A percentile compares a stretch with the other conserved stretches of the same genome.
Evolutionary conservation across 2,113 vertebrate species (phyloP).

Genomic region (Piaya cayana): DNA sequence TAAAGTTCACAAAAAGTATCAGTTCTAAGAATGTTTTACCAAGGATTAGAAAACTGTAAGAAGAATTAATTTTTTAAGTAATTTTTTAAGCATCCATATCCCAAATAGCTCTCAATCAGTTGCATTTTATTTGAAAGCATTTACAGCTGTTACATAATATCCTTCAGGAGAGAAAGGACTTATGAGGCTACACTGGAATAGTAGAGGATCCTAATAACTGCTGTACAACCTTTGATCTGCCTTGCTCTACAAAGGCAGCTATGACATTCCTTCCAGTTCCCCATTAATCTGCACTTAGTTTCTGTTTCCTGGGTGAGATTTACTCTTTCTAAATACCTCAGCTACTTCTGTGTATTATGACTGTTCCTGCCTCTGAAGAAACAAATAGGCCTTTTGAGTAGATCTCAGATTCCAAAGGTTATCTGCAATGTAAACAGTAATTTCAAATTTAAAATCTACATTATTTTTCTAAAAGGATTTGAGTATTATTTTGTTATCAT

Average conservation of each 20-base stretch:
- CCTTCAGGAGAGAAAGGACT: background rate
- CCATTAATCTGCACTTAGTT: background rate
- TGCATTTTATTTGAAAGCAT: background rate
- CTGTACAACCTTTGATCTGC: background rate
- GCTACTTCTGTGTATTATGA: background rate
- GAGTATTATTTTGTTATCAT: background rate
- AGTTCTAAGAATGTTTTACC: background rate
- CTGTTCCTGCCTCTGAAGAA: background rate
- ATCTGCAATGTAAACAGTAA: background rate
- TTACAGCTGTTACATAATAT: background rate
- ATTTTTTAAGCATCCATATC: background rate
- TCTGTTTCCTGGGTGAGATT: background rate
- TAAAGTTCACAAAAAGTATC: background rate
- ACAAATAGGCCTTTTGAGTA: background rate
- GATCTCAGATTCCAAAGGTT: background rate
- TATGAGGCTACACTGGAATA: background rate
- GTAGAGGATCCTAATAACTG: background rate
- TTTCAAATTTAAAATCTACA: background rate
- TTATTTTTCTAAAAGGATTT: background rate
- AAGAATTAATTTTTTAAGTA: background rate
- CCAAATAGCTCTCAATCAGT: background rate
- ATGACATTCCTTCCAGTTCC: too few species aligned
- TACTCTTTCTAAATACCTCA: background rate
- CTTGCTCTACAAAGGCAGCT: background rate
- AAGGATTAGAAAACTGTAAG: background rate